Evolutionary conservation across 2,888 invertebrate species (phyloP).

Genomic region (Cephalotes varians): DNA sequence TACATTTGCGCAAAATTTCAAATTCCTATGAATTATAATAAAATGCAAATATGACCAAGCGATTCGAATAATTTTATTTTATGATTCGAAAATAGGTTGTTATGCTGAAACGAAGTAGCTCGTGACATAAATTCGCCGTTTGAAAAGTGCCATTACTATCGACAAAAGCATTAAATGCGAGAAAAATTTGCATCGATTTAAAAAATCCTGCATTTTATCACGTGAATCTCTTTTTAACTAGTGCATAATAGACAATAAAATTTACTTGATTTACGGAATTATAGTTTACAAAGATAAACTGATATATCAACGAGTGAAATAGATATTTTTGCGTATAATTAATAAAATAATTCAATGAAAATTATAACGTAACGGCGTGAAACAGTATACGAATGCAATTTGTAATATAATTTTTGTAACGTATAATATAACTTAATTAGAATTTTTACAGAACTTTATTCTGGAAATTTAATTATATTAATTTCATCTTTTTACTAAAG

Average conservation of each 20-base stretch:
- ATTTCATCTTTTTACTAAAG: neutral
- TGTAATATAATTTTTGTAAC: neutral
- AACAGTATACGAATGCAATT: neutral
- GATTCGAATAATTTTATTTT: slow-evolving; percentile 34
- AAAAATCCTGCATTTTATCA: slow-evolving; percentile 13
- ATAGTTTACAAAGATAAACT: neutral
- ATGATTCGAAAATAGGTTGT: neutral
- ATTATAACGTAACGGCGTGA: neutral
- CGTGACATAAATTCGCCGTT: slow-evolving; percentile 14
- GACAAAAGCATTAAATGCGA: slow-evolving; percentile 1
- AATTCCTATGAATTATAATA: slow-evolving; percentile 1
- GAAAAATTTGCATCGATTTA: neutral
- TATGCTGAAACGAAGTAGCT: neutral
- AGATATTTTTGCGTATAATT: neutral
- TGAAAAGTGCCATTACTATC: slow-evolving; percentile 4
- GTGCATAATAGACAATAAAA: neutral
- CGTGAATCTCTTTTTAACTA: neutral
- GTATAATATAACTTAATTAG: neutral
- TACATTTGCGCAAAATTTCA: neutral
- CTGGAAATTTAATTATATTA: neutral
- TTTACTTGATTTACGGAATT: neutral
- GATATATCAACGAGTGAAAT: neutral
- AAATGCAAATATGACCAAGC: slow-evolving; percentile 15
- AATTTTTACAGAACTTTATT: neutral
- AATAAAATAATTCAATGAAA: neutral